phyloP scores from a whole-genome alignment of 2,888 invertebrate species.

The Perizoma affinitatum region DNA sequence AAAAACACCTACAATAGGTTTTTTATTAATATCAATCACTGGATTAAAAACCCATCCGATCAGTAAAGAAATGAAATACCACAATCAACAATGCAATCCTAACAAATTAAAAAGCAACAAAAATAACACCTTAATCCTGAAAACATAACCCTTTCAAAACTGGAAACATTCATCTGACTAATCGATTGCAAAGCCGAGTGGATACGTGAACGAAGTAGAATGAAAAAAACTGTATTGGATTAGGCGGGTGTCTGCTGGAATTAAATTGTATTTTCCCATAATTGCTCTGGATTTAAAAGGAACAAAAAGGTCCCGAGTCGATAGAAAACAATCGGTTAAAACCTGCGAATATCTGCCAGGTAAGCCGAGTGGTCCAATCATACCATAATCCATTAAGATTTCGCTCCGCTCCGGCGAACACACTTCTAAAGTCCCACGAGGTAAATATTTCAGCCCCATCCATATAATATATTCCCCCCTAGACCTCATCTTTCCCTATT shows the following conservation, averaged over 20 bases:
- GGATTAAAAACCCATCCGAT: slow-evolving; percentile 11
- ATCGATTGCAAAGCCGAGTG: slow-evolving; percentile 50
- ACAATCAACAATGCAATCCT: slow-evolving; percentile 22
- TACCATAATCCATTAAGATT: slow-evolving; percentile 83
- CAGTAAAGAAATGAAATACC: slow-evolving; percentile 20
- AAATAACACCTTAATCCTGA: slow-evolving; percentile 33
- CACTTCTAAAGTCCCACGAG: slow-evolving; percentile 79
- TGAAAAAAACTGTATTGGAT: slow-evolving; percentile 39
- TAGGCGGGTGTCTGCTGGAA: slow-evolving; percentile 49
- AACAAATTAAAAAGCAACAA: slow-evolving; percentile 35
- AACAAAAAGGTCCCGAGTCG: slow-evolving; percentile 45
- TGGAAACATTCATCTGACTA: slow-evolving; percentile 50
- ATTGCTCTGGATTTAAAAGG: slow-evolving; percentile 59
- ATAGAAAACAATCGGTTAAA: slow-evolving; percentile 50
- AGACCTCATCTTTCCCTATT: slow-evolving; percentile 83
- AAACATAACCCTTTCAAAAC: slow-evolving; percentile 47
- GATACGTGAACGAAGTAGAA: slow-evolving; percentile 31
- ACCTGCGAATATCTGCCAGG: slow-evolving; percentile 64
- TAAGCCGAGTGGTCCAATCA: slow-evolving; percentile 76
- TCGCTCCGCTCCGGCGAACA: slow-evolving; percentile 73
- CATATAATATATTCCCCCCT: slow-evolving; percentile 78
- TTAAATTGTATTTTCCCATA: slow-evolving; percentile 65
- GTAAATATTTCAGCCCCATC: slow-evolving; percentile 78
- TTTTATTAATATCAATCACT: neutral
- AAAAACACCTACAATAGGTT: too few species aligned